Base-by-base conservation (phyloP, 2,797 vertebrate species). In the Decapterus maruadsi region DNA sequence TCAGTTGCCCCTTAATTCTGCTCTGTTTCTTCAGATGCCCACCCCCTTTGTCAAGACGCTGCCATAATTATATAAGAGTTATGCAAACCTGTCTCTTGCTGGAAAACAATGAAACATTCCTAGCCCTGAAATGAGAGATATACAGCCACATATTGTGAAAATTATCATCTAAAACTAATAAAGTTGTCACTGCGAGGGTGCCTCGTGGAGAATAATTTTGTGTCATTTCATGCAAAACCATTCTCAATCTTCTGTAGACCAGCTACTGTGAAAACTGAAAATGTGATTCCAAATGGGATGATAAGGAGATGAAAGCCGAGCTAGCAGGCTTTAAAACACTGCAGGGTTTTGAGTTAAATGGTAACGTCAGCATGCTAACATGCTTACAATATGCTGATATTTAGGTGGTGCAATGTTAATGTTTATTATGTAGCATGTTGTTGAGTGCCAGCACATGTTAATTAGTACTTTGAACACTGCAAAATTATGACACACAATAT, bases 11-110 rank as follows among this genome's bases (percentile, higher is more conserved):
- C 85, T 90, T 92, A 72, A 87, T 93, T 93, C 91, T 94, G 90
- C 92, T 93, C 93, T 90, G 91, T 90, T 93, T 92, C 92, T 89
- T 85, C 86, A 81, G 71, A 90, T 81, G 75, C 77, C 82, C 87
- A 6, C 64, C 69, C 83, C 73, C 57, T 82, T 72, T 87, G 80
- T 89, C 86, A 83, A 78, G 56, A 68, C 65, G 1, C 71, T 79
- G 84, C 56, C 73, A 69, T 81, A 67, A 86, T 92, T 91, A 90
- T 83, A 68, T 86, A 88, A 88, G 76, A 69, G 68, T 87, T 87
- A 90, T 76, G 77, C 83, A 90, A 85, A 88, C 56, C 60, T 68
- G 70, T 61, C 62, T 69, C 77, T 68, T 38, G 43, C 72, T 67
- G 36, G 77, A 56, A 87, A 86, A 74, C 72, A 79, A 69, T 79